Percentiles rank a stretch among this genome's conserved stretches.
phyloP scores from a whole-genome alignment of 2,888 invertebrate species.

The Pristionchus mayeri region DNA sequence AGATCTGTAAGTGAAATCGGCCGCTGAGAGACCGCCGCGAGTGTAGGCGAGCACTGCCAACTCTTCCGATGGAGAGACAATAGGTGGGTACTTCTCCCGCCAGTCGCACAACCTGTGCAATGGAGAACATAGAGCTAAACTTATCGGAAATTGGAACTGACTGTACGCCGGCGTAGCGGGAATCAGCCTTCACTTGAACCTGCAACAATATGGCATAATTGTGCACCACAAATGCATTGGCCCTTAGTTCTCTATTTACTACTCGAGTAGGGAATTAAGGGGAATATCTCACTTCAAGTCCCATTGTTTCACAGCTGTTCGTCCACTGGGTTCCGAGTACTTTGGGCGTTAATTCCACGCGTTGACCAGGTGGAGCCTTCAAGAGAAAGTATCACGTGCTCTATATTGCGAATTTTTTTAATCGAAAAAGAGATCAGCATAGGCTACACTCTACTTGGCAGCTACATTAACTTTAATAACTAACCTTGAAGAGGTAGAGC shows the following conservation, averaged over 20 bases:
- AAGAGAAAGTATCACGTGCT: background rate
- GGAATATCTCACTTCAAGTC: too few species aligned
- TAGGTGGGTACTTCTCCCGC: background rate
- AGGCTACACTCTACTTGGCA: background rate
- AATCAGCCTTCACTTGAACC: constrained; percentile 17
- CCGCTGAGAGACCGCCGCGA: background rate
- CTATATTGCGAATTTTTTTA: background rate
- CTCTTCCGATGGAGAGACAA: background rate
- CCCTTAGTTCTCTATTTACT: too few species aligned
- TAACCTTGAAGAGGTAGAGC: constrained; percentile 1
- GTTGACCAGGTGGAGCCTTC: constrained; percentile 19
- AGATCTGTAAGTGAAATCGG: constrained; percentile 2
- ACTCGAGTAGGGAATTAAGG: too few species aligned
- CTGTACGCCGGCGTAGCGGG: constrained; percentile 21
- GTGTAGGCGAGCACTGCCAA: constrained; percentile 28
- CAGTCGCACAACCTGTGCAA: constrained; percentile 37
- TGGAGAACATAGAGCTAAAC: background rate
- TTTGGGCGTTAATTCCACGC: constrained; percentile 18
- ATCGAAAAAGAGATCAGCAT: background rate
- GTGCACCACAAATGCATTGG: background rate
- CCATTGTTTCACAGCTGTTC: constrained; percentile 44
- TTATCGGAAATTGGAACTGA: background rate
- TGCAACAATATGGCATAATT: background rate
- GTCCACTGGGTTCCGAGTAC: constrained; percentile 44
- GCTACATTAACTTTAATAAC: background rate